Conservation (phyloP, 2,888 invertebrate species). For the Blomia tropicalis region DNA sequence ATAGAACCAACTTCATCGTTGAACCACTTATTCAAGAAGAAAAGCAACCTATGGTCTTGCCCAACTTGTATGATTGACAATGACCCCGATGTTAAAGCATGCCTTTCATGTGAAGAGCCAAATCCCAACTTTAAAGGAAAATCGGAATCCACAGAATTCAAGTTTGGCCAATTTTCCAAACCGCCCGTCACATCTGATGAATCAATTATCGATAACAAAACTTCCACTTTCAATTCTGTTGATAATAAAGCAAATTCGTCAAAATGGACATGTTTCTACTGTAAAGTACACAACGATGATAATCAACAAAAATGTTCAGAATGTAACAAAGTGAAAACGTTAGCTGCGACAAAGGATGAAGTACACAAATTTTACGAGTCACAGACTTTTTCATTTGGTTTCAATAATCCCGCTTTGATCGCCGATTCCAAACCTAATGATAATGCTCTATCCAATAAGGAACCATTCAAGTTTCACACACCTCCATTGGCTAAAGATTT, state of each 20-base stretch:
- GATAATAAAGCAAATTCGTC: neutral
- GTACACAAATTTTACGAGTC: constrained; percentile 6
- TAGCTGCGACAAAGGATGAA: constrained; percentile 15
- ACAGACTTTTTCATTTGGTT: constrained; percentile 18
- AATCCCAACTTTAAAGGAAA: constrained; percentile 24
- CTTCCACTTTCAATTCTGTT: neutral
- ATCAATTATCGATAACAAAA: neutral
- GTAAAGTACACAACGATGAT: neutral
- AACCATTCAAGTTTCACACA: neutral
- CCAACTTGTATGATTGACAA: constrained; percentile 33
- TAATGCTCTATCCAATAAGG: neutral
- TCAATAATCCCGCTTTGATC: neutral
- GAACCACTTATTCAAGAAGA: neutral
- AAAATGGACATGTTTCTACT: constrained; percentile 15
- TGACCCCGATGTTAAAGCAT: constrained; percentile 26
- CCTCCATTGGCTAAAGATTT: neutral
- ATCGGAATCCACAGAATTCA: neutral
- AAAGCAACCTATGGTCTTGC: constrained; percentile 33
- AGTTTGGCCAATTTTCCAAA: neutral
- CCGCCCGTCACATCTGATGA: neutral
- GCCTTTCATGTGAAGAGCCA: constrained; percentile 30
- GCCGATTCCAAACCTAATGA: neutral
- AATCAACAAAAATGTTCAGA: neutral
- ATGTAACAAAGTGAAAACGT: constrained; percentile 12
- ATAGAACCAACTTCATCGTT: neutral